Conservation (phyloP, 2,113 vertebrate genomes). For the Eudorcas thomsonii region DNA sequence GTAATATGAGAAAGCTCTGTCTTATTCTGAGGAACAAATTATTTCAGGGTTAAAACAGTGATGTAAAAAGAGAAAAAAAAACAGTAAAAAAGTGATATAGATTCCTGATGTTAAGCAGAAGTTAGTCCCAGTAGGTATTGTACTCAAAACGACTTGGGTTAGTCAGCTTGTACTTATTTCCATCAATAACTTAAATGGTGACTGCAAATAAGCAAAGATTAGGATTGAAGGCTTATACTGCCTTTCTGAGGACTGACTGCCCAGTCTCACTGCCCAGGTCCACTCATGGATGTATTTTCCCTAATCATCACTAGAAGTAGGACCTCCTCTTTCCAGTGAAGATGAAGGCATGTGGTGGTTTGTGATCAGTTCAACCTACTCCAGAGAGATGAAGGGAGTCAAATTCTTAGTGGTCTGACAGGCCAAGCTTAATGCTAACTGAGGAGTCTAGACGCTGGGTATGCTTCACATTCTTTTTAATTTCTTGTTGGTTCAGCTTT, state of each 20-base stretch:
- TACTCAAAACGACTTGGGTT: neutral
- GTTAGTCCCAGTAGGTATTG: neutral
- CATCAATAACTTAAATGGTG: neutral
- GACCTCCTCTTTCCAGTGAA: neutral
- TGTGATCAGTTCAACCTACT: neutral
- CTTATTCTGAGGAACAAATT: neutral
- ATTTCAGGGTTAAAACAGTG: neutral
- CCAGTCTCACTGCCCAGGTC: neutral
- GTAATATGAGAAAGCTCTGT: neutral
- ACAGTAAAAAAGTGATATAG: neutral
- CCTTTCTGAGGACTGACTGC: neutral
- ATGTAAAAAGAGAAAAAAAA: neutral
- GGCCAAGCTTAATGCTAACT: neutral
- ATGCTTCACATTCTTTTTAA: neutral
- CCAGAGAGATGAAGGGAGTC: neutral
- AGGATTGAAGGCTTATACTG: neutral
- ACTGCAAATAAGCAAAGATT: neutral
- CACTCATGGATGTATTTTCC: neutral
- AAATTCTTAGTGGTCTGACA: neutral
- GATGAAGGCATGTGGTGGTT: neutral
- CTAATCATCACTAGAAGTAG: neutral
- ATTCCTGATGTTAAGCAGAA: neutral
- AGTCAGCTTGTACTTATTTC: conserved; percentile 3
- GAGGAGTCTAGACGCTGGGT: neutral
- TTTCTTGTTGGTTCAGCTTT: neutral